Evolutionary conservation across 2,888 invertebrate species (phyloP).

Genomic region (Xestia c-nigrum): DNA sequence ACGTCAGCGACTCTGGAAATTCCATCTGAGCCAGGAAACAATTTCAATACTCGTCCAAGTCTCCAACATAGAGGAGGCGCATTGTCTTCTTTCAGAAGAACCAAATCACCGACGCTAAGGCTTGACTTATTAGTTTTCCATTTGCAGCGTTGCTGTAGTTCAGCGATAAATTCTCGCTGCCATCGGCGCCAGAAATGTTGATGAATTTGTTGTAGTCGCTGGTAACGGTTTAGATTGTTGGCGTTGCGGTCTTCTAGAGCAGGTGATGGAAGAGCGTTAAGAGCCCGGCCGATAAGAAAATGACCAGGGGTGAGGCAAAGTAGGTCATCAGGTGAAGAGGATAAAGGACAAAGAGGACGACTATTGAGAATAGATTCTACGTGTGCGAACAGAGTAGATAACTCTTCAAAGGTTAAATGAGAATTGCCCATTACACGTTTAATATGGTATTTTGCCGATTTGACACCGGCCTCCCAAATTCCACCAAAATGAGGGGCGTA

Average conservation of each 20-base stretch:
- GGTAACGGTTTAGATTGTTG: not conserved
- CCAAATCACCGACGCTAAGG: too few species aligned
- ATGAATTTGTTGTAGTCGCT: not conserved
- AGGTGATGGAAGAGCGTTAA: not conserved
- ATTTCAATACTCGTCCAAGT: too few species aligned
- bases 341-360: not conserved
- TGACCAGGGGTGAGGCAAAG: slow-evolving; percentile 4
- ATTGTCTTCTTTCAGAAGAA: too few species aligned
- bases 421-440: too few species aligned
- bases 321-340: not conserved
- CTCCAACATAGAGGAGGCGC: too few species aligned
- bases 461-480: not conserved
- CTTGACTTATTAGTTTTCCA: not conserved
- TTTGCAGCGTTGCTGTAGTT: too few species aligned
- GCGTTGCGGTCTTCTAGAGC: not conserved
- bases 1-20: not conserved
- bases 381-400: too few species aligned
- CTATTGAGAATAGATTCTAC: not conserved
- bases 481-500: not conserved
- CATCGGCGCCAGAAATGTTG: too few species aligned
- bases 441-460: not conserved
- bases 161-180: too few species aligned
- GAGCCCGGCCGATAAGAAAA: slow-evolving; percentile 4
- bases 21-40: not conserved
- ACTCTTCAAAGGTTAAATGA: too few species aligned